Base-by-base conservation (phyloP, 2,888 invertebrate genomes). In the Aphidoletes aphidimyza region DNA sequence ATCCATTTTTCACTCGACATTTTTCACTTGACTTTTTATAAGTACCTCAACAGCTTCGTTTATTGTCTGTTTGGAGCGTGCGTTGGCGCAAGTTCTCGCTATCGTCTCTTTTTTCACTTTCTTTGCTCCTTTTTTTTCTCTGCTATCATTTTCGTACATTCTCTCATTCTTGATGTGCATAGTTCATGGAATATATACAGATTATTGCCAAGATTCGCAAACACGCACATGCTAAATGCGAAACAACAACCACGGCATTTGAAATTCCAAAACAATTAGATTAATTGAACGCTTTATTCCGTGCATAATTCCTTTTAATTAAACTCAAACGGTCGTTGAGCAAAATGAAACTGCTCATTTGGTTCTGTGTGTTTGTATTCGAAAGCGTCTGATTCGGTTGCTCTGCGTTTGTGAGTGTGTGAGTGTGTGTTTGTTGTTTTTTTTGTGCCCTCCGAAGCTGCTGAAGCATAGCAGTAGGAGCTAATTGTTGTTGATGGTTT, bases 191-290 rank as follows among this genome's bases (percentile, higher is more conserved):
- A 54, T 54, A 22, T 54, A 22, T 26, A 54, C 11, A 54, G 54
- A 69, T 69, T 69, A 69, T 30, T 69, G 69, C 69, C 69, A 69
- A 69, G 69, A 69, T 69, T 22, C 26, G 34, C 69, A 69, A 69
- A 69, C 34, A 69, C 17, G 30, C 69, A 30, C 30, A 69, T 69
- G 14, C 34, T 3, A 69, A 69, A 69, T 69, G 69, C 11, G 69
- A 69, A 69, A 69, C 30, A 42, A 54, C 30, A 69, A 69, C 69
- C 14, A 69, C 54, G 42, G 8, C 34, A 30, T 69, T 69, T 69
- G 30, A 69, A 69, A 69, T 69, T 69, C 69, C 69, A 69, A 69
- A 69, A 69, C 69, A 69, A 69, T 69, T 69, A 69, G 69, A 69
- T 69, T 69, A 69, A 69, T 69, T 69, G 69, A 69, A 69, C 34